Percentiles rank a stretch among this genome's conserved stretches.
Evolutionary conservation across 2,888 invertebrate genomes (phyloP).

Genomic region (Bruchidius siliquastri): DNA sequence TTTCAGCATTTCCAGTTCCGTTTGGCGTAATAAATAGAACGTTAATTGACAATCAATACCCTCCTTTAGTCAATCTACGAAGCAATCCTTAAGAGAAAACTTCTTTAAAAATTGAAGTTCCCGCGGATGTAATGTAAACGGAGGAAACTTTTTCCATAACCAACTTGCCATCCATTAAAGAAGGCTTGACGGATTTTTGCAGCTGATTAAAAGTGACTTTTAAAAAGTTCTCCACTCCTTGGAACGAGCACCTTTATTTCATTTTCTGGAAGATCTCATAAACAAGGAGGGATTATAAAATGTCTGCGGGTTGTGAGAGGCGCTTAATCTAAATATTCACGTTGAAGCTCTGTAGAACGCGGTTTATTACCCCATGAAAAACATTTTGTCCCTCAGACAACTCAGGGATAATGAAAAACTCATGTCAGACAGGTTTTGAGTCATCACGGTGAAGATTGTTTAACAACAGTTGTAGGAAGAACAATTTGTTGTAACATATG

Average conservation of each 20-base stretch:
- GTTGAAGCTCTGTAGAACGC: conserved; percentile 13
- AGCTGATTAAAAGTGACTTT: conserved; percentile 9
- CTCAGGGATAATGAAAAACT: too few relatives aligned
- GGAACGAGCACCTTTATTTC: conserved; percentile 23
- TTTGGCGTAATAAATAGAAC: too few relatives aligned
- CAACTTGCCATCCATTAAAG: conserved; percentile 27
- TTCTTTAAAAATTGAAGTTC: neutral
- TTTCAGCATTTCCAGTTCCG: too few relatives aligned
- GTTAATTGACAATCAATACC: too few relatives aligned
- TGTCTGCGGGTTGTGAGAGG: conserved; percentile 11
- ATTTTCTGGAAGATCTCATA: conserved; percentile 23
- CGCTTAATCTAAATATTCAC: conserved; percentile 16
- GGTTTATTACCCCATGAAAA: conserved; percentile 4
- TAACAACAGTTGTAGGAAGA: too few relatives aligned
- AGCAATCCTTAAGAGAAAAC: too few relatives aligned
- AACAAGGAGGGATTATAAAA: conserved; percentile 25
- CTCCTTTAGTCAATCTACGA: too few relatives aligned
- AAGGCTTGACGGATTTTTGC: conserved; percentile 25
- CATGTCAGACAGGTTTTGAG: too few relatives aligned
- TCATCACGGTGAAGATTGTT: too few relatives aligned
- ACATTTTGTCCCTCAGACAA: neutral
- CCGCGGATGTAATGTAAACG: conserved; percentile 5
- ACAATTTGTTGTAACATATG: too few relatives aligned
- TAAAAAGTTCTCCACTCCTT: conserved; percentile 12
- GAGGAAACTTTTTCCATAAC: conserved; percentile 6